Evolutionary conservation across 2,888 invertebrate species (phyloP).

Genomic region (Palloptera scutellata): DNA sequence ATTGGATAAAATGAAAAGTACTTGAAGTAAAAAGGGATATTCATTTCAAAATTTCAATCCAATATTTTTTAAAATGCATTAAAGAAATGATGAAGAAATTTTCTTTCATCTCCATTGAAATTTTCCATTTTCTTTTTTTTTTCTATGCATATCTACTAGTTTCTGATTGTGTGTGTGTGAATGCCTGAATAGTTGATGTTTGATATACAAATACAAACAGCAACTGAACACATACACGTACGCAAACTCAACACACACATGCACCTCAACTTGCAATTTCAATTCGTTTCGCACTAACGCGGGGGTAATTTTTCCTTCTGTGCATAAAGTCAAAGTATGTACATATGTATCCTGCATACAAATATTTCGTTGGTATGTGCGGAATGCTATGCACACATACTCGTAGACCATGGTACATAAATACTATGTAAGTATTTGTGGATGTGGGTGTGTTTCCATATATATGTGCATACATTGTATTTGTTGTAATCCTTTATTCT

Average conservation of each 20-base stretch:
- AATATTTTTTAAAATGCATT: background rate
- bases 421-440: constrained; percentile 4
- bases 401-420: no score
- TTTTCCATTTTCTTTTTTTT: background rate
- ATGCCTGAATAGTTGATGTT: constrained; percentile 15
- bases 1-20: background rate
- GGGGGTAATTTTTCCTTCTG: constrained; percentile 1
- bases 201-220: constrained; percentile 20
- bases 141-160: background rate
- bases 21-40: constrained; percentile 1
- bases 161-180: background rate
- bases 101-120: background rate
- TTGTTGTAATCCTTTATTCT: constrained; percentile 26
- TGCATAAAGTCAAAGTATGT: background rate
- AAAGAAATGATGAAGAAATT: background rate
- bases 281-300: background rate
- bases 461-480: constrained; percentile 11
- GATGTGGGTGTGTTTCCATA: constrained; percentile 1
- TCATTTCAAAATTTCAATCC: constrained; percentile 6
- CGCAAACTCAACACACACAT: background rate
- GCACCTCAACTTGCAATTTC: background rate
- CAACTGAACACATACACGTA: background rate
- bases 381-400: constrained; percentile 3
- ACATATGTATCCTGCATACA: background rate
- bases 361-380: background rate